Base-by-base conservation (phyloP, 2,888 invertebrate genomes). In the Uloborus plumipes region DNA sequence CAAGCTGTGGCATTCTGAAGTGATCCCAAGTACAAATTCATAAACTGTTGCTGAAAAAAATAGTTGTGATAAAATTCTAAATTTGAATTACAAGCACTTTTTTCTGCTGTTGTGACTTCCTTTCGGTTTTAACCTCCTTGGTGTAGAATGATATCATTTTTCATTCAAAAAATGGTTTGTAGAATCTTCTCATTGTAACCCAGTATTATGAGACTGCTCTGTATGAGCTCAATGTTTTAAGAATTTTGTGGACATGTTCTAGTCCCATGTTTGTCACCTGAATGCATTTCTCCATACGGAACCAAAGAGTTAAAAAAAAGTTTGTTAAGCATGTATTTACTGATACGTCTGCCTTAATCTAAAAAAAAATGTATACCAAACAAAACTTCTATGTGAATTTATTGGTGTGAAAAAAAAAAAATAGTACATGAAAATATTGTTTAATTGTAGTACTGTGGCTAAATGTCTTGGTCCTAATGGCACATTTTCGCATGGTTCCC, bases 191-290 rank as follows among this genome's bases (percentile, higher is more conserved):
- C 73, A 83, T 83, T 83, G 83, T 83, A 76, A 83, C 83, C 83
- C 83, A 83, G 83, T 83, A 83, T 83, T 83, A 83, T 77, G 67
- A 77, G 83, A 83, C 83, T 77, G 83, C 83, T 83, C 82, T 53
- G 82, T 71, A 76, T 82, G 82, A 71, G 82, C 75, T 82, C 58
- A 49, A 67, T 83, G 83, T 83, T 83, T 83, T 83, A 76, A 80
- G 61, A 47, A 76, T 39, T 62, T 61, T 73, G 83, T 76, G 77
- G 77, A 73, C 76, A 55, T 16, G 50, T 26, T 59, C 73, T 72
- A 73, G 77, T 76, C 77, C 83, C 83, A 83, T 73, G 71, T 76
- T 71, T 83, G 77, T 77, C 83, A 77, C 67, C 76, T 58, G 71
- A 61, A 76, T 64, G 77, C 69, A 73, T 83, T 83, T 83, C 83